Evolutionary conservation across 2,797 vertebrate genomes (phyloP).

Genomic region (Myripristis murdjan): DNA sequence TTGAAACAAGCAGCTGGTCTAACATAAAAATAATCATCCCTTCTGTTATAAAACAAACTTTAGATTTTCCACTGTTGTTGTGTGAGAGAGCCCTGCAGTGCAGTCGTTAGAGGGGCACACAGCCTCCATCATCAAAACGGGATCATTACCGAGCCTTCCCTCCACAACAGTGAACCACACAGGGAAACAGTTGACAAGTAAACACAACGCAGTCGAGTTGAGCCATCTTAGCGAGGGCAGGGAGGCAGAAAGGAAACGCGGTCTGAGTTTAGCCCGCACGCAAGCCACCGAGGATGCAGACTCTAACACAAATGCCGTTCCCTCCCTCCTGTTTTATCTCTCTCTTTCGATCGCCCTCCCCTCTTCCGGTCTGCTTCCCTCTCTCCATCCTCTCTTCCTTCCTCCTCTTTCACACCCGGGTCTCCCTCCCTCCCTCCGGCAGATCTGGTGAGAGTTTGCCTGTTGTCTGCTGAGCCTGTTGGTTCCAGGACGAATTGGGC

Average conservation of each 20-base stretch:
- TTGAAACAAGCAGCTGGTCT: slow-evolving; percentile 29
- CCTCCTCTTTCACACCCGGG: neutral
- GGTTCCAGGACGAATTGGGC: slow-evolving; percentile 47
- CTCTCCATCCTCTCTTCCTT: neutral
- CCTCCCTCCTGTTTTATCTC: slow-evolving; percentile 9
- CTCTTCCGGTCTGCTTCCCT: too few relatives aligned
- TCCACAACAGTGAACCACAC: slow-evolving; percentile 37
- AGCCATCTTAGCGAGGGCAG: slow-evolving; percentile 39
- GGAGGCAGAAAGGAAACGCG: slow-evolving; percentile 24
- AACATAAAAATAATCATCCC: slow-evolving; percentile 38
- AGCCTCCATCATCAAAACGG: slow-evolving; percentile 38
- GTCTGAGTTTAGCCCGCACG: slow-evolving; percentile 19
- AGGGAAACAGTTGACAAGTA: slow-evolving; percentile 37
- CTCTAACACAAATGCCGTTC: slow-evolving; percentile 5
- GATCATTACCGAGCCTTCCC: slow-evolving; percentile 43
- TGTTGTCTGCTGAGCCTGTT: slow-evolving; percentile 22
- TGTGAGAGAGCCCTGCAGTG: neutral
- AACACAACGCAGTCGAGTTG: slow-evolving; percentile 40
- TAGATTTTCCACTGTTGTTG: slow-evolving; percentile 15
- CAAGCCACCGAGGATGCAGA: slow-evolving; percentile 15
- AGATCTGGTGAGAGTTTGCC: slow-evolving; percentile 19
- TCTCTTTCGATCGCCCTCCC: neutral
- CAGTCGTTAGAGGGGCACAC: slow-evolving; percentile 20
- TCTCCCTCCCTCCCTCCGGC: slow-evolving; percentile 29
- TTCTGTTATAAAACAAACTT: slow-evolving; percentile 32